phyloP scores from a whole-genome alignment of 2,113 vertebrate species.

The Canis aureus region DNA sequence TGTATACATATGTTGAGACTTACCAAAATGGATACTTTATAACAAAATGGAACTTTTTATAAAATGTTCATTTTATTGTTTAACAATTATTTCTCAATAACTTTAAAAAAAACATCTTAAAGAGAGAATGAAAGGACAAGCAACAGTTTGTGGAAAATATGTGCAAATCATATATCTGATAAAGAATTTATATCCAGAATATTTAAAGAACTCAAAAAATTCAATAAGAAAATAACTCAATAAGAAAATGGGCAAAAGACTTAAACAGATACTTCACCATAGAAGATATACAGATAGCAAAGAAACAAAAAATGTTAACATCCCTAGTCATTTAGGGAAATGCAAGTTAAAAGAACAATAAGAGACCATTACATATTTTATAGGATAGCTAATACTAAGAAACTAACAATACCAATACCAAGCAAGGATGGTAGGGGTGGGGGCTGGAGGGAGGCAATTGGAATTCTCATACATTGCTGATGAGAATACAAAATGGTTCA shows the following conservation, averaged over 20 bases:
- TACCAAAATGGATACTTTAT: not conserved
- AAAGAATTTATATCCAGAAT: not conserved
- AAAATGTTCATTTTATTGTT: not conserved
- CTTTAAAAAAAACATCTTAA: not conserved
- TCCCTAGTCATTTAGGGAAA: not conserved
- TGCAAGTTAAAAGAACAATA: not conserved
- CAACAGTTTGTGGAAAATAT: not conserved
- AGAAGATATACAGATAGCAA: not conserved
- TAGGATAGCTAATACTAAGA: not conserved
- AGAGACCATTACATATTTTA: not conserved
- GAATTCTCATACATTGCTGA: not conserved
- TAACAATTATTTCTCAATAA: not conserved
- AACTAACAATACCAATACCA: not conserved
- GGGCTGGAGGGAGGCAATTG: not conserved
- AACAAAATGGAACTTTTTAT: too few relatives aligned
- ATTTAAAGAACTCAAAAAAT: constrained; percentile 44
- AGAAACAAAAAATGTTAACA: not conserved
- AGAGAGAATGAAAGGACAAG: constrained; percentile 33
- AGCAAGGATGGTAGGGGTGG: not conserved
- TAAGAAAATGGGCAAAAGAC: not conserved
- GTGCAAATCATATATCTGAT: not conserved
- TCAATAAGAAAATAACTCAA: not conserved
- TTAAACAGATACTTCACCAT: not conserved
- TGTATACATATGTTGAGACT: not conserved
- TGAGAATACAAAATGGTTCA: not conserved